Evolutionary conservation across 2,797 vertebrate species (phyloP).

Genomic region (Cryptoprocta ferox): DNA sequence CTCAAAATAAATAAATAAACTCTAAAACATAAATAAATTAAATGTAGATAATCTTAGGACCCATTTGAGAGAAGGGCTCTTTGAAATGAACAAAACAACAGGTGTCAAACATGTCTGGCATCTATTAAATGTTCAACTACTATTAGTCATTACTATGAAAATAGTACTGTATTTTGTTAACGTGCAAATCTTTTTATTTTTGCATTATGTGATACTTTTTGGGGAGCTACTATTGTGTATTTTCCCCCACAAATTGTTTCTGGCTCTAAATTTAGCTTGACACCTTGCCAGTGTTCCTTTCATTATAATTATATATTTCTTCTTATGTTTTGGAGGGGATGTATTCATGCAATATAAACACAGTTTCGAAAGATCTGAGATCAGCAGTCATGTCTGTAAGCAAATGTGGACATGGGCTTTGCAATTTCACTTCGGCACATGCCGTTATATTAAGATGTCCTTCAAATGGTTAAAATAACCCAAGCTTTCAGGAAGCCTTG

Average conservation of each 20-base stretch:
- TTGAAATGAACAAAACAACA: background rate
- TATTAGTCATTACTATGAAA: background rate
- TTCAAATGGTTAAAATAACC: background rate
- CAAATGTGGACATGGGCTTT: background rate
- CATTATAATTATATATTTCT: background rate
- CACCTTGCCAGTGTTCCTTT: background rate
- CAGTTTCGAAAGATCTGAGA: background rate
- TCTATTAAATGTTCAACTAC: background rate
- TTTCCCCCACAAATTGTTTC: background rate
- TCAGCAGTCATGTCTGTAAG: background rate
- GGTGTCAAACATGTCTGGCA: background rate
- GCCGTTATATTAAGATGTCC: background rate
- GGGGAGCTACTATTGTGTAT: background rate
- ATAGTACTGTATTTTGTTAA: background rate
- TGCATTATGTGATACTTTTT: background rate
- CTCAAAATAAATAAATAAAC: too few species aligned
- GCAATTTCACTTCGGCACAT: background rate
- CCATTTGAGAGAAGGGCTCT: background rate
- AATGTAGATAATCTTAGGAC: background rate
- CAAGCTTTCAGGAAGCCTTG: constrained; percentile 5
- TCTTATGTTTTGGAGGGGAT: background rate
- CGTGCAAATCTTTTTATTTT: background rate
- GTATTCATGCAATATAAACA: background rate
- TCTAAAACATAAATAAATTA: too few species aligned
- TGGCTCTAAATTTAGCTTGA: constrained; percentile 19